Percentiles rank a stretch among this genome's conserved stretches.
These are phyloP conservation scores for Oryctes rhinoceros DNA, from an alignment of 1,140 invertebrate species.

Conservation along the genomic window DNA sequence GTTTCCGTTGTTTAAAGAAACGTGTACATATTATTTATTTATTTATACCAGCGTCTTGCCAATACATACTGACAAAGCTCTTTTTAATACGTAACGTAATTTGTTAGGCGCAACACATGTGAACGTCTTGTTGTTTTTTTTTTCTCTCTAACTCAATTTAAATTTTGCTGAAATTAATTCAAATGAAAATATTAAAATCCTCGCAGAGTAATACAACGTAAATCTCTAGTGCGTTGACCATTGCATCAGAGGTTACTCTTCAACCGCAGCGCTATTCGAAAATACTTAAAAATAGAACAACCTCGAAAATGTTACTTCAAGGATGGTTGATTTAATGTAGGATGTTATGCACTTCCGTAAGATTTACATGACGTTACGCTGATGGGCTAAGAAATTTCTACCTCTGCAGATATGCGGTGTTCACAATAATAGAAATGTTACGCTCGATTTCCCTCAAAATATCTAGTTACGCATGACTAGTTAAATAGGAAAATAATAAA, in stretches of 20 bases:
- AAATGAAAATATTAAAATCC: background rate
- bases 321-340: constrained; percentile 32
- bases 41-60: too few relatives aligned
- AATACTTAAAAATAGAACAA: constrained; percentile 35
- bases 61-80: too few relatives aligned
- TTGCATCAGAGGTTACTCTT: constrained; percentile 20
- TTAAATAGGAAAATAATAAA: too few relatives aligned
- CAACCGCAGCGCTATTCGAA: constrained; percentile 25
- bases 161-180: background rate
- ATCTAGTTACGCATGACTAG: too few relatives aligned
- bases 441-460: too few relatives aligned
- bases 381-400: background rate
- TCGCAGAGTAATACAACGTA: background rate
- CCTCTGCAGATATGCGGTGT: background rate
- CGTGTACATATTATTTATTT: too few relatives aligned
- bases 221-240: constrained; percentile 22
- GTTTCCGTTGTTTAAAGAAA: too few relatives aligned
- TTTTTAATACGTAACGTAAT: too few relatives aligned
- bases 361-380: constrained; percentile 29
- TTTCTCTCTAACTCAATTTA: too few relatives aligned
- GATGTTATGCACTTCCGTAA: constrained; percentile 23
- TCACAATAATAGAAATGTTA: background rate
- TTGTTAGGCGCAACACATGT: too few relatives aligned
- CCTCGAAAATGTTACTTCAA: constrained; percentile 35
- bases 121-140: too few relatives aligned